phyloP scores from a whole-genome alignment of 2,888 invertebrate genomes.

The Ophion ellenae region DNA sequence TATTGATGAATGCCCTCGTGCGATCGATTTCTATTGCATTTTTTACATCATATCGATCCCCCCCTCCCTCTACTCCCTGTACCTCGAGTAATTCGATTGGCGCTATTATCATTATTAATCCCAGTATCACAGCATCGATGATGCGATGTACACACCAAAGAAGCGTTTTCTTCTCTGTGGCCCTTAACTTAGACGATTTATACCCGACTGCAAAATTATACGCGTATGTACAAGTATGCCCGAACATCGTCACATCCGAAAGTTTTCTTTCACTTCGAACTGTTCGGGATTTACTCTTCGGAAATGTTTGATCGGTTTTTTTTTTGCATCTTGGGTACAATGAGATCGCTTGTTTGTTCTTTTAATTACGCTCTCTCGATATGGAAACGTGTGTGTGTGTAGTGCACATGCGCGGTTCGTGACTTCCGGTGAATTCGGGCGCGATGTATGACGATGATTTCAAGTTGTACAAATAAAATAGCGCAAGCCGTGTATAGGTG shows the following conservation, averaged over 20 bases:
- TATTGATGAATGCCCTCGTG: conserved; percentile 55
- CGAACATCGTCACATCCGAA: not conserved
- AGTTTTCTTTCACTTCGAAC: not conserved
- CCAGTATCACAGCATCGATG: conserved; percentile 63
- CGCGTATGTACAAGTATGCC: conserved; percentile 6
- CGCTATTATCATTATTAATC: conserved; percentile 46
- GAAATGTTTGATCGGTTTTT: conserved; percentile 25
- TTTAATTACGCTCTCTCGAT: conserved; percentile 32
- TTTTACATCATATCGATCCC: conserved; percentile 16
- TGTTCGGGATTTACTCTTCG: not conserved
- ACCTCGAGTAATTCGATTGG: not conserved
- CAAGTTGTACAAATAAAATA: no score
- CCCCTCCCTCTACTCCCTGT: not conserved
- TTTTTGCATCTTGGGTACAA: conserved; percentile 25
- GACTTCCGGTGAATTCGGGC: not conserved
- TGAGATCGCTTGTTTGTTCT: conserved; percentile 54
- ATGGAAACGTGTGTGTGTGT: conserved; percentile 31
- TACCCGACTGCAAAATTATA: conserved; percentile 20
- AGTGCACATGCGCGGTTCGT: not conserved
- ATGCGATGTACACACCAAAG: conserved; percentile 46
- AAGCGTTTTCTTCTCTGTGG: conserved; percentile 43
- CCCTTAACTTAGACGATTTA: conserved; percentile 56
- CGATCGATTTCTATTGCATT: conserved; percentile 32
- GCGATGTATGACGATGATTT: not conserved
- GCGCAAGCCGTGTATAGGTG: no score